Conservation (phyloP, 2,888 invertebrate species). For the Lydus trimaculatus region DNA sequence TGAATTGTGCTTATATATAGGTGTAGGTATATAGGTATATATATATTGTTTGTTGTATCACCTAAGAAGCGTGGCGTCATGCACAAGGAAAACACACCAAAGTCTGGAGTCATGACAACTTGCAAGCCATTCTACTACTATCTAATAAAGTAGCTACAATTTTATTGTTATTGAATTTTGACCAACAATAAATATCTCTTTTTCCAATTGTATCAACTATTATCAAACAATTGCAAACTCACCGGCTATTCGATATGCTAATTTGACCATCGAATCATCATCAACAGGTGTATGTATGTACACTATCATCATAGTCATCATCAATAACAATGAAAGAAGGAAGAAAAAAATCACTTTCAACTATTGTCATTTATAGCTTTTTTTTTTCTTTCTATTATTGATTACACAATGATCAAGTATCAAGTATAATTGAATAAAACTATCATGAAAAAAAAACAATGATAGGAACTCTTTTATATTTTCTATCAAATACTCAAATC, state of each 20-base stretch:
- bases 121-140: slow-evolving; percentile 47
- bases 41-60: slow-evolving; percentile 56
- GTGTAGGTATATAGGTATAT: too few relatives aligned
- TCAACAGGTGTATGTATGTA: slow-evolving; percentile 34
- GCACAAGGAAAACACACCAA: slow-evolving; percentile 58
- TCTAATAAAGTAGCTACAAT: slow-evolving; percentile 34
- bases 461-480: slow-evolving; percentile 21
- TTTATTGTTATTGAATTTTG: slow-evolving; percentile 36
- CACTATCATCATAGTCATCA: slow-evolving; percentile 11
- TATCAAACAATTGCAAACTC: slow-evolving; percentile 33
- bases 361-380: slow-evolving; percentile 24
- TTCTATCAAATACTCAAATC: slow-evolving; percentile 28
- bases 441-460: slow-evolving; percentile 28
- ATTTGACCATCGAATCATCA: slow-evolving; percentile 28
- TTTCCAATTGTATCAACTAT: slow-evolving; percentile 42
- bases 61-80: slow-evolving; percentile 58
- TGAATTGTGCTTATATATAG: slow-evolving; percentile 55
- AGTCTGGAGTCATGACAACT: slow-evolving; percentile 60
- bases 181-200: slow-evolving; percentile 30
- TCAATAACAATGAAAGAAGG: not conserved
- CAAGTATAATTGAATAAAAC: slow-evolving; percentile 20
- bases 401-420: slow-evolving; percentile 26
- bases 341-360: slow-evolving; percentile 30
- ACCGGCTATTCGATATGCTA: slow-evolving; percentile 33
- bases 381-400: slow-evolving; percentile 18